A percentile compares a stretch with the other conserved stretches of the same genome.
phyloP scores from a whole-genome alignment of 2,888 invertebrate genomes.

The Nipponacmea schrenckii region DNA sequence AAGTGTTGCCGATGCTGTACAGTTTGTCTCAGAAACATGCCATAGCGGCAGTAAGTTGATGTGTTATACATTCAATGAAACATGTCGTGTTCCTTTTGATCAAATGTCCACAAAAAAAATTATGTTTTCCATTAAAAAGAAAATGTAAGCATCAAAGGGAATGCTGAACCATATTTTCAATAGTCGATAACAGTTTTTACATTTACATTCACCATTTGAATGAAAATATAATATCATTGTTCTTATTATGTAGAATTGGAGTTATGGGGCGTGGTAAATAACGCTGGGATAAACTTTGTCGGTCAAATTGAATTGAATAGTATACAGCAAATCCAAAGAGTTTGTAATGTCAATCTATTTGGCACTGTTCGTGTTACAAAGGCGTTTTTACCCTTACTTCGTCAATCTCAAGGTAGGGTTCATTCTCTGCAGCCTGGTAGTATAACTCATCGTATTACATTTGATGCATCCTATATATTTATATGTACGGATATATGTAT shows the following conservation, averaged over 20 bases:
- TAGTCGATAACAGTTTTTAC: too few species aligned
- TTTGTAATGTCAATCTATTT: slow-evolving; percentile 82
- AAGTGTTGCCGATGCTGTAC: slow-evolving; percentile 5
- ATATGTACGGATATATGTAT: too few species aligned
- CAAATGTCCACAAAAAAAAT: too few species aligned
- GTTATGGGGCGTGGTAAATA: slow-evolving; percentile 89
- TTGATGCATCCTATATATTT: too few species aligned
- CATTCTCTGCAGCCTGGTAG: not conserved
- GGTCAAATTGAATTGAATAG: slow-evolving; percentile 93
- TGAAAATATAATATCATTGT: not conserved
- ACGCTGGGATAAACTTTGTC: slow-evolving; percentile 88
- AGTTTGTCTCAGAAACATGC: slow-evolving; percentile 14
- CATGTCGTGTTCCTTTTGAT: too few species aligned
- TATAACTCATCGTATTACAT: too few species aligned
- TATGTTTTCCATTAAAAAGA: too few species aligned
- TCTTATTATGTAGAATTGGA: slow-evolving; percentile 71
- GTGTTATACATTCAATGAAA: too few species aligned
- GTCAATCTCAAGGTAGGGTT: slow-evolving; percentile 40
- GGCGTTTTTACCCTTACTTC: slow-evolving; percentile 75
- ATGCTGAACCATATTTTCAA: too few species aligned
- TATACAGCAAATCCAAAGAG: slow-evolving; percentile 79
- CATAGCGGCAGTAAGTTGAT: not conserved
- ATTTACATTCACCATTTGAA: too few species aligned
- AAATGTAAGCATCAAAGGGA: too few species aligned
- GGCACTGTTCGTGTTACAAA: slow-evolving; percentile 82